These are phyloP conservation scores for Tinamus major DNA, from an alignment of 2,797 vertebrate species.

Conservation along the genomic window DNA sequence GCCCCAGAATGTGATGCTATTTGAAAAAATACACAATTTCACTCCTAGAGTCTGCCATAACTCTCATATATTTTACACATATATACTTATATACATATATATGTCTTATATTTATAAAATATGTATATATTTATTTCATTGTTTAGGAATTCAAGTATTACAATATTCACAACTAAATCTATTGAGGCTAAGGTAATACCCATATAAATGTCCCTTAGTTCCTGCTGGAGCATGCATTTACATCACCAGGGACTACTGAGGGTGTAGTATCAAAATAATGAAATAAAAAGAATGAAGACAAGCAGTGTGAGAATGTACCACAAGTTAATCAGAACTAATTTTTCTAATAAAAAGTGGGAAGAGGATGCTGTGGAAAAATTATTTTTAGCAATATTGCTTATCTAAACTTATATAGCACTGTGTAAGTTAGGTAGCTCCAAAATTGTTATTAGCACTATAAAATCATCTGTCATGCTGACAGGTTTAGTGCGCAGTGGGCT, in stretches of 20 bases:
- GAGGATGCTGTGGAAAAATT: background rate
- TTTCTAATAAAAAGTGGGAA: background rate
- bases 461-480: background rate
- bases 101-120: background rate
- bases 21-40: background rate
- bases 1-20: background rate
- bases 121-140: background rate
- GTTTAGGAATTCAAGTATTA: background rate
- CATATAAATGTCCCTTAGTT: background rate
- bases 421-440: background rate
- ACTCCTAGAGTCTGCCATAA: background rate
- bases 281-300: background rate
- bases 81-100: background rate
- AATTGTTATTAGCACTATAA: background rate
- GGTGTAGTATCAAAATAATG: background rate
- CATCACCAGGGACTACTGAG: background rate
- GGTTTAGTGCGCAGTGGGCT: background rate
- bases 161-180: background rate
- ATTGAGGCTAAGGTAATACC: background rate
- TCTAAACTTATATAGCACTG: background rate
- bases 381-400: background rate
- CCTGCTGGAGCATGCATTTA: background rate
- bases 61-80: background rate
- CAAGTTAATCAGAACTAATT: background rate
- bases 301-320: background rate